Conservation (phyloP, 2,113 vertebrate genomes). For the Chrysemys picta region DNA sequence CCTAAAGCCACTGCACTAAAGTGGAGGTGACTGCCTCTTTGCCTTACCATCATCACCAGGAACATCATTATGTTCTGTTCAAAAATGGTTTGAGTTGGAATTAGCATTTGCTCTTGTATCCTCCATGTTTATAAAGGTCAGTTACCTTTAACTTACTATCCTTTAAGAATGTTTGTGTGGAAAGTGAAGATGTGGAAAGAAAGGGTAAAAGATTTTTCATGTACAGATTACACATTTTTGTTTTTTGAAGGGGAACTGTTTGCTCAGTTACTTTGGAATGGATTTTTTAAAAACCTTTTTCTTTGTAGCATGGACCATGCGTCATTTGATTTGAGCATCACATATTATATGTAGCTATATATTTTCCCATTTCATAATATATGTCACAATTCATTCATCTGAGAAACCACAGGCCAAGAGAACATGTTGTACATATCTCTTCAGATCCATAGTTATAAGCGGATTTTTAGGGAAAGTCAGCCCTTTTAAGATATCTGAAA, state of each 20-base stretch:
- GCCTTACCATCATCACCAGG: neutral
- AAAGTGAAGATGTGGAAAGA: neutral
- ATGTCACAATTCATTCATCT: neutral
- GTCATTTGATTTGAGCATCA: neutral
- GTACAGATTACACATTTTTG: neutral
- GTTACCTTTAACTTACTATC: neutral
- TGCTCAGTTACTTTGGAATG: neutral
- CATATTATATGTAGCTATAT: neutral
- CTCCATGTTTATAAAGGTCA: neutral
- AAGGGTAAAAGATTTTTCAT: neutral
- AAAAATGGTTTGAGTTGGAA: neutral
- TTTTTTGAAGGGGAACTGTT: neutral
- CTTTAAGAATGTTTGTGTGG: neutral
- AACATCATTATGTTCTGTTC: neutral
- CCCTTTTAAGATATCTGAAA: neutral
- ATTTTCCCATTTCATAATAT: neutral
- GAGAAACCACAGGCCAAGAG: neutral
- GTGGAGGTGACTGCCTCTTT: neutral
- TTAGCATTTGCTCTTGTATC: neutral
- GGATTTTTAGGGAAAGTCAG: neutral
- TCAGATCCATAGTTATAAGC: neutral
- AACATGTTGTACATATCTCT: neutral
- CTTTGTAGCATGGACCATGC: neutral
- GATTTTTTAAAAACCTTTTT: neutral
- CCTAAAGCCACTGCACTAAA: neutral